Base-by-base conservation (phyloP, 2,797 vertebrate species). In the Crax fasciolata region DNA sequence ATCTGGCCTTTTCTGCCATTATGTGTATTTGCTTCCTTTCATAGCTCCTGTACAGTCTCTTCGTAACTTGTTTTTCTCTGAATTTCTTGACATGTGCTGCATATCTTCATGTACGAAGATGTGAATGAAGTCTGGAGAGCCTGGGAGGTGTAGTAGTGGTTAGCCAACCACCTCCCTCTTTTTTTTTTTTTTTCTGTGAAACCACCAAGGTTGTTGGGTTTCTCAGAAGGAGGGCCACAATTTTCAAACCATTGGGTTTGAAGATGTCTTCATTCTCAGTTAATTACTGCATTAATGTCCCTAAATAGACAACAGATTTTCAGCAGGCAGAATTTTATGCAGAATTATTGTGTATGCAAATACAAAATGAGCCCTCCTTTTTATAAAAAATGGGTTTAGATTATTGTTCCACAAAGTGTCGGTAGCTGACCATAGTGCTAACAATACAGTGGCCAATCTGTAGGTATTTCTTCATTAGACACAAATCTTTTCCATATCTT, bases 381-480 rank as follows among this genome's bases (percentile, higher is more conserved):
- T 57, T 39, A 13, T 12, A 2, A 24, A 35, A 28, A 30, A 21
- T 1, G 15, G 4, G 2, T 39, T 78, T 55, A 62, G 1, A 3
- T 61, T 28, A n/a, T 77, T 59, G 5, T 19, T 84, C 75, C 39
- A 55, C 30, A 18, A 52, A 57, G 25, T 68, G 44, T 49, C 68
- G 10, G 17, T 24, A 72, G 32, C 10, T 75, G 51, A 68, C 11
- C 9, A 8, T 46, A 62, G 46, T 13, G 13, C 4, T 81, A 67
- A 72, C 39, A 46, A 62, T 38, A 15, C 35, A 70, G 2, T 70
- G 28, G 2, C 44, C 20, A 58, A 25, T 28, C 67, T 17, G 14
- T 52, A 9, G 18, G 5, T 4, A 59, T 89, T 94, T 85, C 35
- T 70, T 79, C 23, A 62, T 79, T 35, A 35, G 63, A 85, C 92